These are phyloP conservation scores for Dichetophora obliterata DNA, from an alignment of 2,888 invertebrate species.

Conservation along the genomic window DNA sequence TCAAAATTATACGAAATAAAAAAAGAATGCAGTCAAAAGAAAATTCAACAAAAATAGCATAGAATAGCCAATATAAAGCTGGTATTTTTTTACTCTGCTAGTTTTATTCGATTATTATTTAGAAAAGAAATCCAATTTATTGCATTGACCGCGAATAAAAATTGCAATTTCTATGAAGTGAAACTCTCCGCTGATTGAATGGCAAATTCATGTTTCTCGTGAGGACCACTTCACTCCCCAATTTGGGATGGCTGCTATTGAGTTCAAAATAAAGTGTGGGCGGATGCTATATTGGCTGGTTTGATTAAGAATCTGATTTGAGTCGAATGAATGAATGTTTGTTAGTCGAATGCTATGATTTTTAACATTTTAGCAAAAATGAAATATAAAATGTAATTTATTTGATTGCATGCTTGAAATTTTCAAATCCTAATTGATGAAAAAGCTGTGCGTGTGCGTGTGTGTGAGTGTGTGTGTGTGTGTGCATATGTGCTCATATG, in stretches of 20 bases:
- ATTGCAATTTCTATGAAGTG: constrained; percentile 26
- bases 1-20: not conserved
- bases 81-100: not conserved
- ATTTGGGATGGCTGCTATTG: not conserved
- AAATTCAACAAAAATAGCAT: not conserved
- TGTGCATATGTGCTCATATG: not conserved
- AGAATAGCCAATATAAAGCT: not conserved
- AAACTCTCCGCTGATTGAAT: constrained; percentile 17
- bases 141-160: constrained; percentile 29
- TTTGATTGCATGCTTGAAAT: not conserved
- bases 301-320: not conserved
- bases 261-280: not conserved
- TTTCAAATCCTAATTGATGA: not conserved
- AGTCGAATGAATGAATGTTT: constrained; percentile 8
- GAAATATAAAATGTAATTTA: not conserved
- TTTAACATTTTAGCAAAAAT: not conserved
- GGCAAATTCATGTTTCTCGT: constrained; percentile 10
- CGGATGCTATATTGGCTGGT: not conserved
- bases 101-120: not conserved
- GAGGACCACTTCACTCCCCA: constrained; percentile 3
- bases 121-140: constrained; percentile 8
- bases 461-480: not conserved
- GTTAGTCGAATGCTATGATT: not conserved
- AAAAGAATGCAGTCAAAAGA: not conserved
- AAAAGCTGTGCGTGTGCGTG: not conserved